These are phyloP conservation scores for Oreochromis niloticus DNA, from an alignment of 2,113 vertebrate species.

Conservation along the genomic window DNA sequence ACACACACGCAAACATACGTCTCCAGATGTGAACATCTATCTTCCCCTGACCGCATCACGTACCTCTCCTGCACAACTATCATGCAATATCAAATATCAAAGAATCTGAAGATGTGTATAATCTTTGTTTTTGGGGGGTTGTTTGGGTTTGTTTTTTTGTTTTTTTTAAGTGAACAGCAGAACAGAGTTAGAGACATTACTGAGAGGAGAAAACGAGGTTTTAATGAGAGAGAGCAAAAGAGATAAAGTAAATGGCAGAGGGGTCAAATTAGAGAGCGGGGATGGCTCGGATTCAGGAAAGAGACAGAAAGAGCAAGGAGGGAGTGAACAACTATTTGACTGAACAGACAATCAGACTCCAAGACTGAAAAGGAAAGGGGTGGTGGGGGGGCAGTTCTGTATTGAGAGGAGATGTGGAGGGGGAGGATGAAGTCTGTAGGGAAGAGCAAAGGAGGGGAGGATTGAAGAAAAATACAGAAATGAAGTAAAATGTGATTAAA, in stretches of 20 bases:
- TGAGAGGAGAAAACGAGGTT: neutral
- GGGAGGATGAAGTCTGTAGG: slow-evolving; percentile 29
- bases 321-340: slow-evolving; percentile 51
- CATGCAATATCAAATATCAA: slow-evolving; percentile 34
- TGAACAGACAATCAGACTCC: slow-evolving; percentile 57
- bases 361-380: neutral
- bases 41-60: neutral
- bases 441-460: slow-evolving; percentile 14
- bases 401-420: neutral
- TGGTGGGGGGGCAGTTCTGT: neutral
- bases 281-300: slow-evolving; percentile 11
- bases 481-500: slow-evolving; percentile 39
- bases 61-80: neutral
- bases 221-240: slow-evolving; percentile 34
- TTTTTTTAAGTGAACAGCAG: neutral
- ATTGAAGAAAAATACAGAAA: slow-evolving; percentile 36
- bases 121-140: neutral
- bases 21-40: neutral
- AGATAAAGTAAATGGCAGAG: neutral
- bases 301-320: slow-evolving; percentile 14
- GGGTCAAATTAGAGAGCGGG: slow-evolving; percentile 43
- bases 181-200: neutral
- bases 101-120: neutral
- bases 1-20: neutral
- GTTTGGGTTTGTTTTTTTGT: neutral